Evolutionary conservation across 2,113 vertebrate species (phyloP).

Genomic region (Cathartes aura): DNA sequence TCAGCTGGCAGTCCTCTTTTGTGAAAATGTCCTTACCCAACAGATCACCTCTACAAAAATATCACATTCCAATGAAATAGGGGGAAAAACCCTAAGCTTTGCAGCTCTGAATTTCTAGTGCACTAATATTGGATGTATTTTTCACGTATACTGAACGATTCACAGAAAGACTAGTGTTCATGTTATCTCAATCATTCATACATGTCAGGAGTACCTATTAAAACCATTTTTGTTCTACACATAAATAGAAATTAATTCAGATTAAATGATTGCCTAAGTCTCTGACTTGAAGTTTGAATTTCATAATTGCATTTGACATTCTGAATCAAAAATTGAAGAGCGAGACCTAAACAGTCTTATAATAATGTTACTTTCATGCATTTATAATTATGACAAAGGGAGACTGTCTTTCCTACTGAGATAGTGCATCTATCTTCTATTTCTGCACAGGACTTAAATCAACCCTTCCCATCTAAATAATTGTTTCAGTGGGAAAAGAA

Average conservation of each 20-base stretch:
- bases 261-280: not conserved
- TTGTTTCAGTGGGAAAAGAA: not conserved
- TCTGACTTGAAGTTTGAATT: not conserved
- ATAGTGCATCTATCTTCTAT: not conserved
- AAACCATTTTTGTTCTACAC: not conserved
- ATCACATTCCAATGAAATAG: not conserved
- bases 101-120: not conserved
- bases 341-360: not conserved
- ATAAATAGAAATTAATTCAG: not conserved
- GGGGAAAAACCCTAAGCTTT: not conserved
- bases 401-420: not conserved
- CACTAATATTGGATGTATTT: not conserved
- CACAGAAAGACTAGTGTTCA: not conserved
- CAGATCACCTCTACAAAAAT: not conserved
- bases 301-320: conserved; percentile 5
- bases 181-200: not conserved
- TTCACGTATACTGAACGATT: not conserved
- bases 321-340: not conserved
- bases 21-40: not conserved
- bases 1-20: not conserved
- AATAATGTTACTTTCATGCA: not conserved
- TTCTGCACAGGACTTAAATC: not conserved
- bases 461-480: not conserved
- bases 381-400: not conserved
- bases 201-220: not conserved